These are phyloP conservation scores for Sympetrum striolatum DNA, from an alignment of 2,888 invertebrate species.

Conservation along the genomic window DNA sequence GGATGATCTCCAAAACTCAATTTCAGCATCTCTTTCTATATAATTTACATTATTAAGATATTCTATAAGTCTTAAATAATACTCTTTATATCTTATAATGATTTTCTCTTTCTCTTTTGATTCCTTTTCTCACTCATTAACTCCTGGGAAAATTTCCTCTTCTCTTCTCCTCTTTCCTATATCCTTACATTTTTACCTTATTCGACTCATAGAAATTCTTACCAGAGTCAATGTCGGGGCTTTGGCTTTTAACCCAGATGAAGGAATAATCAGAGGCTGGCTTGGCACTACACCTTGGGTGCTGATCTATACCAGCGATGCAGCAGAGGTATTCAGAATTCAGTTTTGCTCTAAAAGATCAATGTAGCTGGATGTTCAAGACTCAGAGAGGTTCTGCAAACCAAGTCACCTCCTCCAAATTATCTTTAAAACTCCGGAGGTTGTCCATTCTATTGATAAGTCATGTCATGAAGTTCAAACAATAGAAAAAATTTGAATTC, in stretches of 20 bases:
- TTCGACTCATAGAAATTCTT: slow-evolving; percentile 50
- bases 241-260: slow-evolving; percentile 50
- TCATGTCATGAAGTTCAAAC: no score
- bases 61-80: neutral
- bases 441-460: no score
- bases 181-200: neutral
- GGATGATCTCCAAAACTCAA: no score
- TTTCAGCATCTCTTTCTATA: neutral
- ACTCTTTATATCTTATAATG: neutral
- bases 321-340: slow-evolving; percentile 51
- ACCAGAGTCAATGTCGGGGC: slow-evolving; percentile 50
- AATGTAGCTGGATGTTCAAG: neutral
- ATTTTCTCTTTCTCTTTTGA: neutral
- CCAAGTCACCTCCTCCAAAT: no score
- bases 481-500: no score
- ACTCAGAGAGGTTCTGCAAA: no score
- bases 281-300: slow-evolving; percentile 51
- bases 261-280: slow-evolving; percentile 52
- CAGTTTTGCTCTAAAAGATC: slow-evolving; percentile 29
- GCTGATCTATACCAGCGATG: slow-evolving; percentile 50
- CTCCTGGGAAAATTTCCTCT: neutral
- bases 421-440: no score
- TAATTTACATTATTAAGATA: neutral
- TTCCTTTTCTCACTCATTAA: neutral
- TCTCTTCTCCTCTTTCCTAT: neutral